Percentiles rank a stretch among this genome's conserved stretches.
Evolutionary conservation across 2,797 vertebrate genomes (phyloP).

Genomic region (Lycodopsis pacificus): DNA sequence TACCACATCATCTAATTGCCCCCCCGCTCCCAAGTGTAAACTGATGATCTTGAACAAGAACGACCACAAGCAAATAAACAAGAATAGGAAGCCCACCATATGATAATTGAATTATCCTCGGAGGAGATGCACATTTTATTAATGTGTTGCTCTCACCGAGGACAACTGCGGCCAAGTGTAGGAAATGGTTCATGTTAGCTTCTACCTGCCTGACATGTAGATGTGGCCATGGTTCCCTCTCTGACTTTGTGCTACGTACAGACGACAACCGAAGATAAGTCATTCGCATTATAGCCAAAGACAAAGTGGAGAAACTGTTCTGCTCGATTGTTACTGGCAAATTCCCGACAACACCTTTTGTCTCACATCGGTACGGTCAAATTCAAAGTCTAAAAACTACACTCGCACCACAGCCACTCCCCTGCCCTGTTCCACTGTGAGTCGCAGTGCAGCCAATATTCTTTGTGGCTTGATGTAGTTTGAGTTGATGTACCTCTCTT

Average conservation of each 20-base stretch:
- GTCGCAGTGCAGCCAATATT: neutral
- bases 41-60: slow-evolving; percentile 3
- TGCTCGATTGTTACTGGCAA: neutral
- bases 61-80: slow-evolving; percentile 2
- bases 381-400: too few species aligned
- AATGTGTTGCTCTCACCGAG: neutral
- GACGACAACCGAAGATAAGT: neutral
- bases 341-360: neutral
- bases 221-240: neutral
- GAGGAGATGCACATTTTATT: slow-evolving; percentile 14
- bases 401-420: too few species aligned
- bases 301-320: too few species aligned
- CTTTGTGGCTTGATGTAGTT: neutral
- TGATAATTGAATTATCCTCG: neutral
- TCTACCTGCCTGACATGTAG: neutral
- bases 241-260: neutral
- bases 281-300: neutral
- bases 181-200: slow-evolving; percentile 4
- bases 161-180: slow-evolving; percentile 6
- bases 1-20: neutral
- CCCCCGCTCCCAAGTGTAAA: neutral
- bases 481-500: neutral
- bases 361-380: neutral
- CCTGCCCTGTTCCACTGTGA: too few species aligned
- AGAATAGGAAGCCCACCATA: neutral